Base-by-base conservation (phyloP, 2,113 vertebrate genomes). In the Prinia subflava region DNA sequence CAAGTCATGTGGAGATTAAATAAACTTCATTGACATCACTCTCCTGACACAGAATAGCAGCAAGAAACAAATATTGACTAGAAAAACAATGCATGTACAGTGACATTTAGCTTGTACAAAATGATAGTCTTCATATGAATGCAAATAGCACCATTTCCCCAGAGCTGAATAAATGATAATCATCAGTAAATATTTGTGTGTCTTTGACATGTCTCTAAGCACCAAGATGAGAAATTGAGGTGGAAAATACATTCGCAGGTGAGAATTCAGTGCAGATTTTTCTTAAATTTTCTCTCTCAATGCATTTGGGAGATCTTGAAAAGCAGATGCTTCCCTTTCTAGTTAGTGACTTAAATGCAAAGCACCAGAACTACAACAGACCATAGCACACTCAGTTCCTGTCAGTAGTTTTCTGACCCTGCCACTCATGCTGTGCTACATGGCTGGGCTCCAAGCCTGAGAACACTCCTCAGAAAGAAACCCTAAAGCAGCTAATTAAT, bases 171-270 rank as follows among this genome's bases (percentile, higher is more conserved):
- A 90, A 81, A 78, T 74, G 4, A 84, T 91, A 69, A 46, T 95
- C 87, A 37, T 69, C 1, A 2, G 95, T 93, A 97, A 97, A 97
- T 97, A 97, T 96, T 96, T 97, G 85, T 64, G 55, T 79, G 79
- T 69, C 79, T 94, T 84, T 90, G 87, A 80, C 87, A 68, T 60
- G 71, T 92, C 80, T 93, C 81, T 87, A 92, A 94, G 94, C 87
- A 96, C 78, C 64, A 78, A 75, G 59, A 73, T 75, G 60, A 94
- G 62, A 86, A 92, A 93, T 47, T 77, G 75, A 95, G 93, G 46
- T 62, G 33, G 69, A 86, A 91, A 95, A 86, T 52, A 28, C 59
- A 71, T 89, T 75, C 0, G 0, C 67, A 90, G 70, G 75, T 96
- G 62, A 75, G 78, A 88, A 92, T 64, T 89, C 60, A 53, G 64